These are phyloP conservation scores for Condylostylus longicornis DNA, from an alignment of 1,140 invertebrate species.

Conservation along the genomic window DNA sequence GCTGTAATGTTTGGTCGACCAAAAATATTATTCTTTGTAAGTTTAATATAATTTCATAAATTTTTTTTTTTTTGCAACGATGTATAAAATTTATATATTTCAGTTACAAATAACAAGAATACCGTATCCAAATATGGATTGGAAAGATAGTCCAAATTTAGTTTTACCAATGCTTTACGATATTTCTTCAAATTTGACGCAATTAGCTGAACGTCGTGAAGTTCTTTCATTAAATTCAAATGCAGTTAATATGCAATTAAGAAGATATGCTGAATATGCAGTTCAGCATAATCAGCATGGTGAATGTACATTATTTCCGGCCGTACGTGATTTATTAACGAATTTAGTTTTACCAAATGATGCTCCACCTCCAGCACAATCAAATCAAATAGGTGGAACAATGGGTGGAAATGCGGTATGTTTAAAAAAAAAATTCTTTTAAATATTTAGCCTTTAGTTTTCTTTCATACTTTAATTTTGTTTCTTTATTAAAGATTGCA, in stretches of 20 bases:
- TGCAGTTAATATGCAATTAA: constrained; percentile 48
- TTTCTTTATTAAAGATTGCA: constrained; percentile 13
- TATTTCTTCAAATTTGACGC: constrained; percentile 66
- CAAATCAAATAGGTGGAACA: constrained; percentile 21
- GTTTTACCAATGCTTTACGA: constrained; percentile 83
- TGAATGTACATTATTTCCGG: constrained; percentile 78
- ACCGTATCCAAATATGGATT: constrained; percentile 41
- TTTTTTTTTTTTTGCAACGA: not conserved
- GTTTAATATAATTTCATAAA: constrained; percentile 20
- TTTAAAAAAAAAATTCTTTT: constrained; percentile 10
- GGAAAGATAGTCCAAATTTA: constrained; percentile 57
- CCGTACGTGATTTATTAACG: constrained; percentile 67
- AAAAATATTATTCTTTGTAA: constrained; percentile 82
- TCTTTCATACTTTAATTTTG: constrained; percentile 1
- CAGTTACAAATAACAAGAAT: constrained; percentile 72
- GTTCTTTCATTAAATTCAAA: constrained; percentile 44
- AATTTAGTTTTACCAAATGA: constrained; percentile 63
- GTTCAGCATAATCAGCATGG: constrained; percentile 41
- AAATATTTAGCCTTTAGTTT: constrained; percentile 4
- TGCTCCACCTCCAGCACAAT: constrained; percentile 33
- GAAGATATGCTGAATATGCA: constrained; percentile 47
- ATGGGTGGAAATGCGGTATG: no score
- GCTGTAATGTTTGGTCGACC: constrained; percentile 66
- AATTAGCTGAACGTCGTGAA: constrained; percentile 65
- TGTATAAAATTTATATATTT: constrained; percentile 17